Base-by-base conservation (phyloP, 2,888 invertebrate genomes). In the Dicroscelio sp. region DNA sequence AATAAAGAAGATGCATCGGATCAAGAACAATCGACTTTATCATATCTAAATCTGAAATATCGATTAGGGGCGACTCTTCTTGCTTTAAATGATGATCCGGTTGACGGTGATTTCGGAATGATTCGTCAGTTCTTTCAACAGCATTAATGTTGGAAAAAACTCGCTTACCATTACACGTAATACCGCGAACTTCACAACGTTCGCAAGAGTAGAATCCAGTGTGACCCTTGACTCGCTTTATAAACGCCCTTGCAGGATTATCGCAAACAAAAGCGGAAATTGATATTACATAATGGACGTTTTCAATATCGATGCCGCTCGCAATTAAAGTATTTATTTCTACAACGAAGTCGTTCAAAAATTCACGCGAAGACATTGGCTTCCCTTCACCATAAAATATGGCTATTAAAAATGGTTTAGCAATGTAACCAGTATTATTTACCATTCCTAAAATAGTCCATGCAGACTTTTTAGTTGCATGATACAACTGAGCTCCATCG, bases 1-100 rank as follows among this genome's bases (percentile, higher is more conserved):
- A n/a, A n/a, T n/a, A n/a, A 73, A 90, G 38, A 20, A 90, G 80
- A 48, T 90, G 90, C 90, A 90, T 90, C 0, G 75, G 43, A 67
- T 90, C 88, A 2, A n/a, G n/a, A 25, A 88, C 38, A 31, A 88
- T 55, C 12, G 27, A 17, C 27, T 86, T 84, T 3, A 90, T 73
- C 30, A 78, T 79, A 63, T 90, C 86, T 58, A 89, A 85, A 82
- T 82, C 65, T 14, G 75, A 20, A 25, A 91, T 82, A 3, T 83
- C 69, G 17, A 84, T 17, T n/a, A 83, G 78, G 30, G 80, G 80
- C 2, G 67, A 87, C 14, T 3, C 69, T 71, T 73, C 71, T 0
- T 23, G 27, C n/a, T 65, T 23, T 12, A 17, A 48, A 73, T 91
- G 91, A 73, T 91, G 91, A 27, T 33, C 35, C 43, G 75, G 58